Percentiles rank a stretch among this genome's conserved stretches.
These are phyloP conservation scores for Drosophila mimica DNA, from an alignment of 2,888 invertebrate genomes.

Conservation along the genomic window DNA sequence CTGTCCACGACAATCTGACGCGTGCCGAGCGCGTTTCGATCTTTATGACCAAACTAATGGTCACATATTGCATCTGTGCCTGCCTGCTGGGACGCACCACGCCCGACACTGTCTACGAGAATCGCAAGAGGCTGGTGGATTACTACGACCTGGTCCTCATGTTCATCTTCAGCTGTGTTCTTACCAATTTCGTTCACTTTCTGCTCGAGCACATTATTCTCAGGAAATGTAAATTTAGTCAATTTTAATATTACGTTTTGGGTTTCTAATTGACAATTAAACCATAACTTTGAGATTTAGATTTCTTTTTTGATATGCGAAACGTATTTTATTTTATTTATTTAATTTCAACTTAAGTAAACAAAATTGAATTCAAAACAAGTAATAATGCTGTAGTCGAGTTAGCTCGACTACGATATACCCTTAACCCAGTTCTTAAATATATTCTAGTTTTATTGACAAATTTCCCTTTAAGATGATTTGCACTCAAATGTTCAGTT, in stretches of 20 bases:
- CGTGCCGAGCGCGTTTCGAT: slow-evolving; percentile 60
- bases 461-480: too few relatives aligned
- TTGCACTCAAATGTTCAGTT: too few relatives aligned
- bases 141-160: not conserved
- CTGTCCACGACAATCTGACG: slow-evolving; percentile 29
- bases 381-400: too few relatives aligned
- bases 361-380: not conserved
- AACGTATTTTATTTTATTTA: not conserved
- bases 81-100: slow-evolving; percentile 23
- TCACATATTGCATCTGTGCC: slow-evolving; percentile 21
- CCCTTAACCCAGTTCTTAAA: too few relatives aligned
- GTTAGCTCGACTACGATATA: too few relatives aligned
- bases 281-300: not conserved
- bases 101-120: slow-evolving; percentile 2
- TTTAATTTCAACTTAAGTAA: not conserved
- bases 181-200: slow-evolving; percentile 37
- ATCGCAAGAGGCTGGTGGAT: not conserved
- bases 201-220: slow-evolving; percentile 15
- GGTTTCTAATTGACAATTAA: not conserved
- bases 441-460: too few relatives aligned
- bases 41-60: slow-evolving; percentile 43
- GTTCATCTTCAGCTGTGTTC: not conserved
- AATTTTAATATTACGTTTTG: not conserved
- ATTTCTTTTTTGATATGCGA: not conserved
- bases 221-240: not conserved